phyloP scores from a whole-genome alignment of 1,140 invertebrate species.

The Acromyrmex charruanus region DNA sequence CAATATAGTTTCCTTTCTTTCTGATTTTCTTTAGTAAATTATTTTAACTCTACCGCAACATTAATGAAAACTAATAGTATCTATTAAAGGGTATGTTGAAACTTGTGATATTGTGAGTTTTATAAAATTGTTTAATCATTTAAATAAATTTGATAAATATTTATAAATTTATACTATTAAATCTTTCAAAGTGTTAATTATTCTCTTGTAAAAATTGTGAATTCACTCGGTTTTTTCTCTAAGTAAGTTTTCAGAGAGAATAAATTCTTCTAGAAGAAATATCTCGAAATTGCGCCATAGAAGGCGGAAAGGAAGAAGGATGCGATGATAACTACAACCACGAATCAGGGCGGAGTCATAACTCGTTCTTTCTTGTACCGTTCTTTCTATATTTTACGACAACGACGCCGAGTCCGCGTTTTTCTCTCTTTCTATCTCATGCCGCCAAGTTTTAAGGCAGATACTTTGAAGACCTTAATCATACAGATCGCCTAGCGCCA shows the following conservation, averaged over 20 bases:
- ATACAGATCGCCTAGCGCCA: slow-evolving; percentile 78
- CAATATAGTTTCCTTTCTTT: neutral
- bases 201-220: neutral
- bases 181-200: neutral
- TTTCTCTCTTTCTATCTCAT: slow-evolving; percentile 7
- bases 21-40: neutral
- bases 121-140: neutral
- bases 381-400: slow-evolving; percentile 40
- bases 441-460: slow-evolving; percentile 43
- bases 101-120: neutral
- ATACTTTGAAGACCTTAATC: slow-evolving; percentile 79
- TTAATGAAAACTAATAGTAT: neutral
- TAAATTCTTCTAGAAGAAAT: slow-evolving; percentile 11
- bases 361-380: slow-evolving; percentile 41
- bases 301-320: neutral
- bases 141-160: neutral
- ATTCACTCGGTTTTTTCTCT: neutral
- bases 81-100: neutral
- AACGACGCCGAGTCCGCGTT: slow-evolving; percentile 11
- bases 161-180: neutral
- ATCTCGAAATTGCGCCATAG: neutral
- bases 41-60: neutral
- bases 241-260: neutral
- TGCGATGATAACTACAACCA: slow-evolving; percentile 23
- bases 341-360: slow-evolving; percentile 49